Evolutionary conservation across 1,140 invertebrate species (phyloP), one percentile per base, ranked within the genome.

Genomic region (Acromyrmex charruanus): DNA sequence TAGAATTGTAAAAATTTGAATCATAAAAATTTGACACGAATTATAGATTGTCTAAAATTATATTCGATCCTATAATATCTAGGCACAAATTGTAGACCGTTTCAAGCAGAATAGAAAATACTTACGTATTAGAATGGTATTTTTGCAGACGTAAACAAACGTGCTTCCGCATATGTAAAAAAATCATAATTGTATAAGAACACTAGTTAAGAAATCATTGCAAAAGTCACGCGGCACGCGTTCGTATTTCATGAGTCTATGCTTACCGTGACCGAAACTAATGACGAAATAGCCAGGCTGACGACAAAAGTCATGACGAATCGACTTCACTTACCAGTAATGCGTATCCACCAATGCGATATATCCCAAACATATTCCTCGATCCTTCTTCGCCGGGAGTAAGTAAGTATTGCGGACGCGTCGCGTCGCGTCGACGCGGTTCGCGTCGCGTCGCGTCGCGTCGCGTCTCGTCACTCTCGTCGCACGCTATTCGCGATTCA

Each of bases 401-500:
- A 59, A 5, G 21, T 58, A 59, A 10, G 58, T 84, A 51, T 9
- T 44, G 66, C 65, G 71, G 12, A 72, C 79, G 31, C 65, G n/a
- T 84, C 77, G 82, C 31, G 16, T 21, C 25, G 3, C 55, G 31
- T 35, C 49, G 21, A 21, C 21, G 49, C 85, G 66, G 28, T 28
- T 18, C 28, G 51, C 69, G 28, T 31, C 4, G 31, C 31, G 31
- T 28, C 1, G 28, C 28, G 55, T n/a, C 39, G 49, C 77, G 74
- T 55, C 80, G 28, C 35, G 14, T 31, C 4, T 4, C 31, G 63
- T 63, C 25, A 25, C 25, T 25, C 39, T 10, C 65, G 65, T 87
- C 75, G 72, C 86, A 79, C 74, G 79, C 77, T 77, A 88, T 77
- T 87, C 75, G 58, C 58, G 75, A 79, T 79, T 63, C 59, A 71